These are phyloP conservation scores for Chironomus tepperi DNA, from an alignment of 1,140 invertebrate species.

Conservation along the genomic window DNA sequence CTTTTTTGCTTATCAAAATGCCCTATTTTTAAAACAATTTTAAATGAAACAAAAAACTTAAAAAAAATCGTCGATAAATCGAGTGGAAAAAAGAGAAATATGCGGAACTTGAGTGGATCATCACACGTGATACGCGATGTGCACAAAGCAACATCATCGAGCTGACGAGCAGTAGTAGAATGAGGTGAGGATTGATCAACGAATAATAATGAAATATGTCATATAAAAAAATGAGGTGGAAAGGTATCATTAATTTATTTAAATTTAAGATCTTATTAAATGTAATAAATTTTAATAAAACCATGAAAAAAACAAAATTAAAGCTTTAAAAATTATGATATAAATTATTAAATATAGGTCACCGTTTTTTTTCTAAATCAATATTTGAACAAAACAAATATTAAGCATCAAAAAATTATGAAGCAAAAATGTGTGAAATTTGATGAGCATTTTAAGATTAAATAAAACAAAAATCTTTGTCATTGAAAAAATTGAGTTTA, in stretches of 20 bases:
- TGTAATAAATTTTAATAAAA: constrained; percentile 5
- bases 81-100: background rate
- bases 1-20: constrained; percentile 21
- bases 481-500: no score
- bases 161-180: background rate
- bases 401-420: background rate
- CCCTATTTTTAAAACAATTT: constrained; percentile 21
- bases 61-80: background rate
- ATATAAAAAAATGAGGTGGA: background rate
- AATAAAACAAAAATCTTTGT: no score
- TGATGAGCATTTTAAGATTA: no score
- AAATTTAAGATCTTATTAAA: constrained; percentile 10
- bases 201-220: background rate
- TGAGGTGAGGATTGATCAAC: constrained; percentile 9
- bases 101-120: constrained; percentile 3
- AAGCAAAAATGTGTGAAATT: background rate
- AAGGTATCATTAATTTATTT: constrained; percentile 24
- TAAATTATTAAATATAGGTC: constrained; percentile 12
- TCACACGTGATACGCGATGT: constrained; percentile 17
- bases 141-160: background rate
- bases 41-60: constrained; percentile 11
- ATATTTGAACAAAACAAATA: background rate
- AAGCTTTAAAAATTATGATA: constrained; percentile 16
- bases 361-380: constrained; percentile 21
- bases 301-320: background rate